Percentiles rank a stretch among this genome's conserved stretches.
Conservation (phyloP, 2,113 vertebrate species). For the Orthochromis malagaraziensis region DNA sequence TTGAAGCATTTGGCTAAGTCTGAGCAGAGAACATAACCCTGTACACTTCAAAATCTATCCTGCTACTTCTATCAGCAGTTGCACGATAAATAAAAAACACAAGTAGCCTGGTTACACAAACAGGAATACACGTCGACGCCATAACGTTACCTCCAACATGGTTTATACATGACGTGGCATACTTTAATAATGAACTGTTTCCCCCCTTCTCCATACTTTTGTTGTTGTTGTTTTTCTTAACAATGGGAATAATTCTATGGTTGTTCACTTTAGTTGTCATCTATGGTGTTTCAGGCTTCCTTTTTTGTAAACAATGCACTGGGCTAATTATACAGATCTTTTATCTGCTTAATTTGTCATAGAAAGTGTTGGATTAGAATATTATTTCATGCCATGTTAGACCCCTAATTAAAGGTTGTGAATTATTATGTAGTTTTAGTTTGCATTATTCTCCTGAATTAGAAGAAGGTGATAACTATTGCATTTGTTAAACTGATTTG, state of each 20-base stretch:
- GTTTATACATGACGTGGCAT: neutral
- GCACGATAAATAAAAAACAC: neutral
- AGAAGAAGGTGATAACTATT: too few species aligned
- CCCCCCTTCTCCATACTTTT: neutral
- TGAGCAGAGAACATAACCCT: neutral
- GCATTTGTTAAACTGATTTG: too few species aligned
- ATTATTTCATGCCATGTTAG: too few species aligned
- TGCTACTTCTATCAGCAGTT: neutral
- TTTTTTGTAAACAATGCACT: neutral
- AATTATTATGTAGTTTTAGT: too few species aligned
- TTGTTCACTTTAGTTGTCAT: neutral
- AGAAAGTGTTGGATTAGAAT: too few species aligned
- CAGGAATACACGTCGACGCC: rapidly evolving
- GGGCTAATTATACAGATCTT: neutral
- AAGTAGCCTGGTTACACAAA: neutral
- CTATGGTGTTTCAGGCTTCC: neutral
- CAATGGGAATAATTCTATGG: neutral
- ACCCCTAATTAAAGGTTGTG: too few species aligned
- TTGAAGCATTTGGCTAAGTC: neutral
- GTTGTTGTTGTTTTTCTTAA: neutral
- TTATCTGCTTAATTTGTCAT: neutral
- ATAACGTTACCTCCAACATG: neutral
- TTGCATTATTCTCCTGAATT: too few species aligned
- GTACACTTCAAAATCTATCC: neutral
- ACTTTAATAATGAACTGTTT: neutral